A percentile compares a stretch with the other conserved stretches of the same genome.
Evolutionary conservation across 2,113 vertebrate species (phyloP).

Genomic region (Cyphomyrus plagiostoma): DNA sequence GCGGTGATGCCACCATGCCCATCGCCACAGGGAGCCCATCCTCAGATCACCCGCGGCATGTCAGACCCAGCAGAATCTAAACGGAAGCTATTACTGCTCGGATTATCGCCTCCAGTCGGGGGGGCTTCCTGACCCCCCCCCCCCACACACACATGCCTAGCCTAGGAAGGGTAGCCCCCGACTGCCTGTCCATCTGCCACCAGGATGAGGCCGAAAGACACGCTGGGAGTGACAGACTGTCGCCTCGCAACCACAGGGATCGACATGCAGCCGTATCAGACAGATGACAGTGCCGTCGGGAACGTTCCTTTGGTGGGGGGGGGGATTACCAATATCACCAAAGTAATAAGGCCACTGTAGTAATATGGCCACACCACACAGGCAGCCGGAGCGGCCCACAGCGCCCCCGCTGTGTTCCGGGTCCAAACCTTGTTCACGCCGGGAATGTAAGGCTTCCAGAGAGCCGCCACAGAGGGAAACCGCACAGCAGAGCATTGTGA

Average conservation of each 20-base stretch:
- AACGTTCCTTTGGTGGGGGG: background rate
- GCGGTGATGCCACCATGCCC: constrained; percentile 20
- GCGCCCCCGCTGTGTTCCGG: background rate
- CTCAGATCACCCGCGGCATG: constrained; percentile 44
- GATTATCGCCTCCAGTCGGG: constrained; percentile 58
- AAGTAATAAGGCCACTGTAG: background rate
- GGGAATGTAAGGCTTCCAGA: constrained; percentile 28
- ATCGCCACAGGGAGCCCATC: constrained; percentile 42
- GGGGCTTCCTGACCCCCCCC: background rate
- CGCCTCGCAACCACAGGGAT: constrained; percentile 42
- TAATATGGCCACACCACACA: background rate
- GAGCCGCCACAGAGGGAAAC: constrained; percentile 34
- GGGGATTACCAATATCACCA: background rate
- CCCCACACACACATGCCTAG: constrained; percentile 32
- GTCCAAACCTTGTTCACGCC: constrained; percentile 9
- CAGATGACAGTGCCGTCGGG: background rate
- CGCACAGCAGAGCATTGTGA: constrained; percentile 51
- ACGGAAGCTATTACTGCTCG: constrained; percentile 65
- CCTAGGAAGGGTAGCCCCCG: constrained; percentile 55
- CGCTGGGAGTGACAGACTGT: constrained; percentile 48
- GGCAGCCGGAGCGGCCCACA: background rate
- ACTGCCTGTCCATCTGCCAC: constrained; percentile 70
- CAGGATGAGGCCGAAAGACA: constrained; percentile 43
- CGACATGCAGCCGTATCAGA: background rate
- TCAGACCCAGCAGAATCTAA: constrained; percentile 54